Base-by-base conservation (phyloP, 2,113 vertebrate genomes). In the Uria aalge region DNA sequence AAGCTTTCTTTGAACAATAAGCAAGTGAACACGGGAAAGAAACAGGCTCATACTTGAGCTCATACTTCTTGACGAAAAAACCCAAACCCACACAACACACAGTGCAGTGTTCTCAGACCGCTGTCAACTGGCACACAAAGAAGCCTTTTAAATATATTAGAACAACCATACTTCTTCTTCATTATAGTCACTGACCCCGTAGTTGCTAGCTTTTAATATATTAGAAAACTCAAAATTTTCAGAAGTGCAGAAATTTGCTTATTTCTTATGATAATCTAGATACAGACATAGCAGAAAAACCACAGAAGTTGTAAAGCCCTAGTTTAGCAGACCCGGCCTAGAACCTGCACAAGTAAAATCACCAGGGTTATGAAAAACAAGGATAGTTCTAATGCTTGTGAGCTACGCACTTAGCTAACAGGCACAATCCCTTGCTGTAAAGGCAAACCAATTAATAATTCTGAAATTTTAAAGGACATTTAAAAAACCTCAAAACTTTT, bases 401-500 rank as follows among this genome's bases (percentile, higher is more conserved):
- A 79, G 15, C 34, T 66, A 53, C 41, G 45, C 5, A 3, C 6
- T 11, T 5, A 80, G 45, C 23, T 67, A 91, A 47, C 6, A 68
- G 22, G 18, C 13, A 55, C 8, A 71, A 47, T 23, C 16, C 12
- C 30, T 43, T 64, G 18, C 17, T 74, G 27, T 38, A 67, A 50
- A 57, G 56, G 43, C 18, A 88, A 63, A 63, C 9, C 5, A n/a
- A 47, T 18, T 48, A 82, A 26, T 34, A 79, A 55, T 23, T 60
- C 34, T 24, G 15, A 56, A 77, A 69, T 16, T 29, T 62, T 47
- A 80, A 45, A 50, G 52, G 16, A 73, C 5, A 24, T 38, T 32
- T 40, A 6, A 60, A 64, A 73, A 71, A n/a, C 0, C 0, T 2
- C 4, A 14, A 29, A 38, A 5, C 8, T 55, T 56, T 59, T 55